A percentile compares a stretch with the other conserved stretches of the same genome.
These are phyloP conservation scores for Pterocles gutturalis DNA, from an alignment of 2,113 vertebrate species.

Conservation along the genomic window DNA sequence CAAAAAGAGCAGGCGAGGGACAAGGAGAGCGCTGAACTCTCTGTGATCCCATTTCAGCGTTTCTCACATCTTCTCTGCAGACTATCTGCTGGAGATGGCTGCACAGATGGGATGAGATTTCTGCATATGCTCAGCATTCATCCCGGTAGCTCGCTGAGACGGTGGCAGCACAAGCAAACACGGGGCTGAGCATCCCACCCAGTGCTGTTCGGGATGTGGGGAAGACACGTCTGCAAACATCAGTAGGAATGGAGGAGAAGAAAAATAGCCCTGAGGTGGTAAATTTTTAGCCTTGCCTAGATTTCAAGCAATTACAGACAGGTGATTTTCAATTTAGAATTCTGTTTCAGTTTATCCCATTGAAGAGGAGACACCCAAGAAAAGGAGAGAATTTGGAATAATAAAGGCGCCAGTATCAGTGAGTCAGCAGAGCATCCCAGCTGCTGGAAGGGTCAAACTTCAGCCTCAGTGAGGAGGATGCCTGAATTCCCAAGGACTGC, in stretches of 20 bases:
- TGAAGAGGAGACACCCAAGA: neutral
- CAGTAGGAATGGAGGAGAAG: neutral
- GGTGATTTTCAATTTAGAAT: neutral
- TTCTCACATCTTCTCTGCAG: neutral
- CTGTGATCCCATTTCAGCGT: neutral
- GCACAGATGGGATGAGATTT: constrained; percentile 50
- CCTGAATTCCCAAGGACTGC: neutral
- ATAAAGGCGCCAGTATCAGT: rapidly evolving
- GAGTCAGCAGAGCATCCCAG: neutral
- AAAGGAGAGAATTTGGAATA: neutral
- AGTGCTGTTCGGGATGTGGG: neutral
- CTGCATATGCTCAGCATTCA: constrained; percentile 41
- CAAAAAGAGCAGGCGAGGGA: neutral
- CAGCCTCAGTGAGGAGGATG: neutral
- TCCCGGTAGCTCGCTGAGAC: neutral
- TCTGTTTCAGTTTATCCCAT: neutral
- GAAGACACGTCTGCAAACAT: rapidly evolving
- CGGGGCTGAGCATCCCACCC: neutral
- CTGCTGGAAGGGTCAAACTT: neutral
- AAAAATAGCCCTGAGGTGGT: neutral
- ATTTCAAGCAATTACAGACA: neutral
- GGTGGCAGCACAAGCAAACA: neutral
- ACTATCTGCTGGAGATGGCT: neutral
- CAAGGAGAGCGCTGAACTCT: neutral
- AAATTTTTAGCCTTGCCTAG: neutral